Base-by-base conservation (phyloP, 2,888 invertebrate genomes). In the Drosophila bunnanda region DNA sequence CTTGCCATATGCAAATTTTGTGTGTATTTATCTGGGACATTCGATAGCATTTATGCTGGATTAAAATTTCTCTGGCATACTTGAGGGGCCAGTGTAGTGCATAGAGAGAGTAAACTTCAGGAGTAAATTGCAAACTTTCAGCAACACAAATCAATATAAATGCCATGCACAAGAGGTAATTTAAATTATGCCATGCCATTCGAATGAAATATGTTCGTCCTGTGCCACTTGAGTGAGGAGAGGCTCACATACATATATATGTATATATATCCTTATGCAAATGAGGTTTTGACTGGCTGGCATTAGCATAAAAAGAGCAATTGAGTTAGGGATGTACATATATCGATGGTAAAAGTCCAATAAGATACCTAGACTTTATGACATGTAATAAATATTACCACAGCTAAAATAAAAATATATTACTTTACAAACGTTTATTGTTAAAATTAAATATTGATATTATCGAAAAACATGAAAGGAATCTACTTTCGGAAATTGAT, bases 221-320 rank as follows among this genome's bases (percentile, higher is more conserved):
- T 70, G 66, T 67, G 52, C 34, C 79, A 70, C 69, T 81, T 75
- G 65, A 70, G 64, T 44, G 56, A 50, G 67, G 67, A 57, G 46
- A 34, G 32, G 17, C 50, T 34, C 32, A 17, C 20, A n/a, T 0
- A n/a, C 9, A 10, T 39, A 30, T 60, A 4, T 20, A 20, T 32
- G 1, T 48, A 5, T 12, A 30, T 48, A 22, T 22, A 34, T 52
- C 32, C 50, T 52, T 52, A 70, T 84, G 79, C 68, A 79, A 79
- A 84, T 84, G 25, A 48, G 53, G 17, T n/a, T 20, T 15, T 32
- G 32, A 22, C 50, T 50, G 50, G 25, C 28, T 38, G 53, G 50
- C 52, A 88, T 88, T 86, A 74, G 80, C 86, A 88, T 88, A 78
- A 71, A 66, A 54, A 65, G 58, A 34, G 46, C 66, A 55, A 71